Conservation (phyloP, 2,113 vertebrate genomes). For the Rhynchomys soricoides region DNA sequence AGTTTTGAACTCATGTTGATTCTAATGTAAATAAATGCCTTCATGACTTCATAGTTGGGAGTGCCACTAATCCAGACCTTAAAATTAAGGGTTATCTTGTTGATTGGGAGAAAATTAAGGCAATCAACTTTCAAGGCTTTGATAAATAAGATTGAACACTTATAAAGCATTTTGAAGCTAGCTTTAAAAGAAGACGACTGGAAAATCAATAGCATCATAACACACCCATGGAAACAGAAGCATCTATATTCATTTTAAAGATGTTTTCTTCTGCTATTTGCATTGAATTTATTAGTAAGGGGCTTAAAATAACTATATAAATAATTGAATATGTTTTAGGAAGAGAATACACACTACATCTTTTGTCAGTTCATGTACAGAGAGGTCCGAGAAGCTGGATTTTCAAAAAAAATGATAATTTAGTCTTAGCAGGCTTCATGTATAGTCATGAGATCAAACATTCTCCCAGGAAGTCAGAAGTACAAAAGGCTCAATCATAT, state of each 20-base stretch:
- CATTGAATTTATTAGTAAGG: neutral
- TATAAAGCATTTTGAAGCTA: conserved; percentile 61
- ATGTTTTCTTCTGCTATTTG: neutral
- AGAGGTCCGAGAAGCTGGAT: conserved; percentile 19
- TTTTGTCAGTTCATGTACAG: conserved; percentile 36
- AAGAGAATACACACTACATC: neutral
- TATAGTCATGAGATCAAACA: conserved; percentile 61
- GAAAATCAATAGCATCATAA: conserved; percentile 46
- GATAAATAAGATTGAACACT: conserved; percentile 69
- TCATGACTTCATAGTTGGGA: conserved; percentile 62
- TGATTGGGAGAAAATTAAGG: conserved; percentile 74
- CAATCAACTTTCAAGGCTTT: conserved; percentile 55
- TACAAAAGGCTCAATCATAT: neutral
- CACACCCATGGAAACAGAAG: conserved; percentile 39
- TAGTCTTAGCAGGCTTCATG: neutral
- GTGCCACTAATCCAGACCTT: conserved; percentile 68
- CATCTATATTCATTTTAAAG: conserved; percentile 27
- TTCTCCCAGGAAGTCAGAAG: neutral
- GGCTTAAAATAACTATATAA: conserved; percentile 38
- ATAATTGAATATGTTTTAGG: conserved; percentile 28
- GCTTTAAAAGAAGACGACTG: conserved; percentile 48
- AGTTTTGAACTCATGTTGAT: conserved; percentile 65
- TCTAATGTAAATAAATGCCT: conserved; percentile 77
- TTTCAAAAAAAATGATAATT: conserved; percentile 25
- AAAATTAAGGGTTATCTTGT: conserved; percentile 74